Evolutionary conservation across 2,113 vertebrate genomes (phyloP).

Genomic region (Siniperca knerii): DNA sequence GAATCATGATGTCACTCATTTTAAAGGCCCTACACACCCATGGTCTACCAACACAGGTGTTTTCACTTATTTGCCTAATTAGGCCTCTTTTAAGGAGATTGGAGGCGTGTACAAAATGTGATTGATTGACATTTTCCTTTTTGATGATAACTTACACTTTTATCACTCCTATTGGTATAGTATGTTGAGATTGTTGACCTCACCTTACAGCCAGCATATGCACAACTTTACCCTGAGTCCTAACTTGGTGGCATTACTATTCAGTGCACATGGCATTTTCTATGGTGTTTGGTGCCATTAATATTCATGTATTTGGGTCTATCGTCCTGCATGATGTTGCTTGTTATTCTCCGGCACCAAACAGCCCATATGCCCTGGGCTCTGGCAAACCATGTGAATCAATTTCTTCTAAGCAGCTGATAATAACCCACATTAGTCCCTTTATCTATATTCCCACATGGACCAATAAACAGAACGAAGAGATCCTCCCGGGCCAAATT

Average conservation of each 20-base stretch:
- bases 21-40: too few species aligned
- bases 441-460: slow-evolving; percentile 55
- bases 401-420: slow-evolving; percentile 63
- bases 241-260: too few species aligned
- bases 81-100: neutral
- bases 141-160: neutral
- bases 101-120: neutral
- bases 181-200: neutral
- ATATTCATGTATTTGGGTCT: neutral
- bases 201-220: neutral
- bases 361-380: slow-evolving; percentile 14
- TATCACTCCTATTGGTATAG: neutral
- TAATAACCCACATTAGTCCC: slow-evolving; percentile 66
- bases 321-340: slow-evolving; percentile 14
- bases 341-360: slow-evolving; percentile 22
- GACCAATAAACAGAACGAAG: slow-evolving; percentile 43
- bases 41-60: neutral
- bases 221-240: neutral
- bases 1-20: neutral
- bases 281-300: neutral
- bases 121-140: neutral
- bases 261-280: too few species aligned
- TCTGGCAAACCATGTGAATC: slow-evolving; percentile 53
- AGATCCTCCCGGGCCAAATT: slow-evolving; percentile 48
- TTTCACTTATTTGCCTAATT: neutral